phyloP scores from a whole-genome alignment of 1,140 invertebrate genomes.

The Doryteuthis pealeii region DNA sequence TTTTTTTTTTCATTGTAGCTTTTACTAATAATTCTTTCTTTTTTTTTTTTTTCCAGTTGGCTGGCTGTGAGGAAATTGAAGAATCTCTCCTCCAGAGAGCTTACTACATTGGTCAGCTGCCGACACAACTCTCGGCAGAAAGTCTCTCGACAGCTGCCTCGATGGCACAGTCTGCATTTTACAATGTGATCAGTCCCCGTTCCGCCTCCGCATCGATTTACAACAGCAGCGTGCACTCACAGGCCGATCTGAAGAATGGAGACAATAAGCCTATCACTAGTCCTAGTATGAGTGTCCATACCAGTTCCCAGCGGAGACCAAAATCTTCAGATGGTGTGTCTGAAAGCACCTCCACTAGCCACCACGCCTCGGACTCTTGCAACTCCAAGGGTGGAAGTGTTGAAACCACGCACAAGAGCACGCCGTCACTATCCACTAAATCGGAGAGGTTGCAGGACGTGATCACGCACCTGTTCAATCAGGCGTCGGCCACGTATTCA shows the following conservation, averaged over 20 bases:
- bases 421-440: neutral
- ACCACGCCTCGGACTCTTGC: neutral
- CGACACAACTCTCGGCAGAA: neutral
- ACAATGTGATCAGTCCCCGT: constrained; percentile 9
- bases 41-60: neutral
- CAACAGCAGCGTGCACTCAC: neutral
- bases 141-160: neutral
- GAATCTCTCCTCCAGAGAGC: neutral
- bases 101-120: neutral
- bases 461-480: constrained; percentile 1
- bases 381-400: neutral
- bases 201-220: neutral
- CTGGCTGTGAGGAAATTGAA: constrained; percentile 11
- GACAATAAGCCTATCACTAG: constrained; percentile 2
- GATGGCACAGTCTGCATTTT: neutral
- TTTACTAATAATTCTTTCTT: too few relatives aligned
- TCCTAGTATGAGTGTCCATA: neutral
- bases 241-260: neutral
- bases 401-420: constrained; percentile 6
- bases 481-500: constrained; percentile 1
- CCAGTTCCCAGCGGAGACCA: neutral
- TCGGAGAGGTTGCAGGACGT: constrained; percentile 1
- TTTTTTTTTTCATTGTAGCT: too few relatives aligned
- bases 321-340: neutral
- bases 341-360: neutral